Evolutionary conservation across 2,888 invertebrate species (phyloP), one percentile per base, ranked within the genome.

Genomic region (Conistra vaccinii): DNA sequence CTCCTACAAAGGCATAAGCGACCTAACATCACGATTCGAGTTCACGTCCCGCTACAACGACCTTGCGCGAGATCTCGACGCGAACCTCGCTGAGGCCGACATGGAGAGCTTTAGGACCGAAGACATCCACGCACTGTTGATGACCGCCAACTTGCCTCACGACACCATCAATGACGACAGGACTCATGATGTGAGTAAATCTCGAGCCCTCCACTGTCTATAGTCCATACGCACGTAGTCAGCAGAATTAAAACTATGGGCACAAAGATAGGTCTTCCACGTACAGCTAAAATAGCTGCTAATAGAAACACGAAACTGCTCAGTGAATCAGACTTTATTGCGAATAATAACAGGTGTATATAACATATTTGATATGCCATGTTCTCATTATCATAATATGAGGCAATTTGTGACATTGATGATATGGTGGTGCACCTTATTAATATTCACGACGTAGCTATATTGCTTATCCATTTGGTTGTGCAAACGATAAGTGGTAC

Each of bases 21-120:
- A 97, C 89, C 94, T 97, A 83, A 93, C 96, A 61, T 96, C 96
- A 57, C 94, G 95, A 73, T 96, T 96, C 91, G 96, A 96, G 86
- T 96, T 95, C 91, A 95, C 95, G 20, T 97, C 97, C 61, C 98
- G 98, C 90, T 98, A 99, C 94, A 98, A 99, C 94, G 98, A 98
- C 92, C 96, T 99, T 91, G 98, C 98, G 57, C 97, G 98, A 92
- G 98, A 99, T 93, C 97, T 99, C 95, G 99, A 99, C 95, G 99
- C 98, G 81, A 99, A 99, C 94, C 97, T 99, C 90, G 99, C 99
- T 60, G 98, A 99, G 95, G 98, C 99, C 75, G 99, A 99, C 95
- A 99, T 99, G 98, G 99, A 99, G 94, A 98, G 98, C 93, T 99
- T 99, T 95, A 97, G 98, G 87, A 98, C 98, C 35, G 98, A 99